These are phyloP conservation scores for Albula glossodonta DNA, from an alignment of 2,113 vertebrate genomes.

Conservation along the genomic window DNA sequence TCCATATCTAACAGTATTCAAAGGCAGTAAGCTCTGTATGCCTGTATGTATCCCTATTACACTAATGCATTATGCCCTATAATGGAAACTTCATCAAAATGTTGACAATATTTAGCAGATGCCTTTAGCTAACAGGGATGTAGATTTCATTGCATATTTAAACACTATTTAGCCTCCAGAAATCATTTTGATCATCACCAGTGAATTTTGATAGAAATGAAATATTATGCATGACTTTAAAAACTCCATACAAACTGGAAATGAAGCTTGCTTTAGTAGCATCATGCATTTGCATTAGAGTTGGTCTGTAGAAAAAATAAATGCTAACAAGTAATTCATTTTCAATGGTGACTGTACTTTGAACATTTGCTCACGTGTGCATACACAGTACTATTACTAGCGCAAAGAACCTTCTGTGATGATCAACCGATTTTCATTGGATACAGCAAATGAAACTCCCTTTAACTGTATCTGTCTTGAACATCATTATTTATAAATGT, in stretches of 20 bases:
- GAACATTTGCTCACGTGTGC: neutral
- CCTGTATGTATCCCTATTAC: constrained; percentile 15
- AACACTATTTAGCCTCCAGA: neutral
- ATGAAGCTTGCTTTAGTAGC: neutral
- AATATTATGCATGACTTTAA: neutral
- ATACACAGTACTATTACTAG: neutral
- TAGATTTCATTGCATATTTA: neutral
- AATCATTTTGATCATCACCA: neutral
- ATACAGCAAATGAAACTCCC: too few relatives aligned
- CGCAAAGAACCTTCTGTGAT: neutral
- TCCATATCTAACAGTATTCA: neutral
- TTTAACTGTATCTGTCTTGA: too few relatives aligned
- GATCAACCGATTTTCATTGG: too few relatives aligned
- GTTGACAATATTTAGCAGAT: constrained; percentile 17
- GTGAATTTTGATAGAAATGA: neutral
- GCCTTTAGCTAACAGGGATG: neutral
- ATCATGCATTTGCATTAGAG: neutral
- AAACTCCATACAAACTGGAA: neutral
- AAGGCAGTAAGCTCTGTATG: constrained; percentile 4
- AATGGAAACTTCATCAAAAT: constrained; percentile 3
- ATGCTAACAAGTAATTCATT: neutral
- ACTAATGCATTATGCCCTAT: constrained; percentile 12
- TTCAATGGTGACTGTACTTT: too few relatives aligned
- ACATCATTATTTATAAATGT: too few relatives aligned
- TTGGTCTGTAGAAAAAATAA: neutral